A percentile compares a stretch with the other conserved stretches of the same genome.
Conservation (phyloP, 2,113 vertebrate species). For the Mormoops blainvillei region DNA sequence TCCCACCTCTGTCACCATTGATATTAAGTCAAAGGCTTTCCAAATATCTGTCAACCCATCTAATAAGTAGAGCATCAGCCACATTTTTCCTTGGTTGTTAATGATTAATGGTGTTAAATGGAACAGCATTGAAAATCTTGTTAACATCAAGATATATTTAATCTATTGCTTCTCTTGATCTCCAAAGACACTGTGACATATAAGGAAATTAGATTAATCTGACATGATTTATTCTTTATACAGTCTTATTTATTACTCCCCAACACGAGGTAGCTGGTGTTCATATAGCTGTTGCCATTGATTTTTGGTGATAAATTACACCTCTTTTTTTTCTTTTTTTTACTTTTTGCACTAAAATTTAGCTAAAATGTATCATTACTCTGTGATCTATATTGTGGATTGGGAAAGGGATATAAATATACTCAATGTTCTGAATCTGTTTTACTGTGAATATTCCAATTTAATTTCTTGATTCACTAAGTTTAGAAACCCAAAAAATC, state of each 20-base stretch:
- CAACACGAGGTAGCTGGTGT: slow-evolving; percentile 12
- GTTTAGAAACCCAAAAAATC: not conserved
- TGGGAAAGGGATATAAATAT: not conserved
- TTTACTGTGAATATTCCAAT: not conserved
- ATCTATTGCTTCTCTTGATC: slow-evolving; percentile 68
- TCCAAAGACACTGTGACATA: slow-evolving; percentile 69
- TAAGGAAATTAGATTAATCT: slow-evolving; percentile 72
- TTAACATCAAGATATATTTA: slow-evolving; percentile 71
- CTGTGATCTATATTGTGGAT: not conserved
- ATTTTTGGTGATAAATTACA: slow-evolving; percentile 60
- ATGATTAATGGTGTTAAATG: slow-evolving; percentile 69
- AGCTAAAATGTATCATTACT: not conserved
- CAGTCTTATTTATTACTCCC: slow-evolving; percentile 63
- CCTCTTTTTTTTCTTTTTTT: not conserved
- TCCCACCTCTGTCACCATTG: not conserved
- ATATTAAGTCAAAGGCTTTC: not conserved
- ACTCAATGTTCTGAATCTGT: not conserved
- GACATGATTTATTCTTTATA: slow-evolving; percentile 68
- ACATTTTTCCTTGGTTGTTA: slow-evolving; percentile 55
- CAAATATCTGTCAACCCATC: not conserved
- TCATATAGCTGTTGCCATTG: slow-evolving; percentile 62
- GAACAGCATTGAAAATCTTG: slow-evolving; percentile 58
- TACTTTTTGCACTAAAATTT: slow-evolving; percentile 1
- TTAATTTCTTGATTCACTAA: not conserved
- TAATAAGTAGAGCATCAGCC: not conserved